Base-by-base conservation (phyloP, 2,888 invertebrate species). In the Chaetoderma sp. region DNA sequence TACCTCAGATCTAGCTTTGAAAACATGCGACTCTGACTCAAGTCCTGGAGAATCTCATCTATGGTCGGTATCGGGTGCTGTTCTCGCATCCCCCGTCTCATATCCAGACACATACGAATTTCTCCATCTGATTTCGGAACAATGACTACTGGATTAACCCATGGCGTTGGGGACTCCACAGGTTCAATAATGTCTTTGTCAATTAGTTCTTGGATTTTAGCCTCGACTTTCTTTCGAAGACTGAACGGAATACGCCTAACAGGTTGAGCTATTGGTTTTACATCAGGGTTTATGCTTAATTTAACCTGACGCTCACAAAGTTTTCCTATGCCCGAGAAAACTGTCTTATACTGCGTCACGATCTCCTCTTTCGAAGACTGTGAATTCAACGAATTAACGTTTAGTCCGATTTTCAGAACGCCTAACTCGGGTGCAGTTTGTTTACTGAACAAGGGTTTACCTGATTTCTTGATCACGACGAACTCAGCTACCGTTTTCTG, bases 51-150 rank as follows among this genome's bases (percentile, higher is more conserved):
- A 8, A 78, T 21, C 3, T 78, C 75, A 54, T 74, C 71, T 1
- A 73, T 56, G 4, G 73, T 75, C 10, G 75, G 74, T 33, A 72
- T 60, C 0, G 45, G 60, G 39, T 78, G 71, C 23, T 70, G 23
- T 58, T 72, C 70, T 32, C 75, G 25, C 13, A 60, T 75, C 1
- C 72, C 67, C 47, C 70, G 50, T 13, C 75, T 42, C 73, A 77
- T 77, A 50, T 76, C 75, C 0, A 75, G 65, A 59, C 73, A 75
- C 23, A 79, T 45, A 30, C 78, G 50, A 21, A 77, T 61, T 45
- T 62, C 61, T 13, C 63, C 50, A 50, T 68, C 61, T 36, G 73
- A 74, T 33, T 69, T 69, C 2, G 72, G 72, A 5, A 58, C 52
- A 30, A 67, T 42, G 8, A 67, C 67, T 27, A 28, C 13, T n/a